Percentiles rank a stretch among this genome's conserved stretches.
These are phyloP conservation scores for Drusus annulatus DNA, from an alignment of 1,140 invertebrate species.

Conservation along the genomic window DNA sequence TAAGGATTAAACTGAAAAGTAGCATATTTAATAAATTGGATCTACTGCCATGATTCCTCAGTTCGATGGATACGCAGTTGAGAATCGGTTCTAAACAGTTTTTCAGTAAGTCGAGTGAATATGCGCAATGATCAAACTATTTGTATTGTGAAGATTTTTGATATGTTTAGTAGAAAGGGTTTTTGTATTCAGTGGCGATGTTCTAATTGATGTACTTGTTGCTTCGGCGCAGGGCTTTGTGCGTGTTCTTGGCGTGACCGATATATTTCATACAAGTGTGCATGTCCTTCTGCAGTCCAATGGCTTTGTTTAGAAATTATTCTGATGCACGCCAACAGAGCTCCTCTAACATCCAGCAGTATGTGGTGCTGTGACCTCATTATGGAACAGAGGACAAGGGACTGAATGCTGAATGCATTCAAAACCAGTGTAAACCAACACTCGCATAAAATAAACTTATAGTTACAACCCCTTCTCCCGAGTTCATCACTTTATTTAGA, in stretches of 20 bases:
- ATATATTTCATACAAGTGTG: neutral
- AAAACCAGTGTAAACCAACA: too few relatives aligned
- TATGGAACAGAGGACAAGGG: neutral
- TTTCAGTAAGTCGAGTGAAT: too few relatives aligned
- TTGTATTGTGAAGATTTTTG: neutral
- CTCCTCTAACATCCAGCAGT: neutral
- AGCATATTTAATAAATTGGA: too few relatives aligned
- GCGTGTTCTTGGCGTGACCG: constrained; percentile 19
- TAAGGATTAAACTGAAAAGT: too few relatives aligned
- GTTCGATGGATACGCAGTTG: too few relatives aligned
- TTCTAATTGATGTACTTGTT: neutral
- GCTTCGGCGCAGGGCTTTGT: neutral
- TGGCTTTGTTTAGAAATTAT: constrained; percentile 12
- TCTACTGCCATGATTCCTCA: too few relatives aligned
- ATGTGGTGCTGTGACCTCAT: constrained; percentile 3
- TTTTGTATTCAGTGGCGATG: neutral
- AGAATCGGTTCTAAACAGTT: too few relatives aligned
- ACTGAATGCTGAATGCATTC: too few relatives aligned
- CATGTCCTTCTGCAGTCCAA: constrained; percentile 15
- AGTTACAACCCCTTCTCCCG: too few relatives aligned
- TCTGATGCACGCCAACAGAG: constrained; percentile 1
- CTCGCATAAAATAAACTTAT: too few relatives aligned
- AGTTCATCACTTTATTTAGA: too few relatives aligned
- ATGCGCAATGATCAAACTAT: neutral
- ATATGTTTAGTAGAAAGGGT: neutral